phyloP scores from a whole-genome alignment of 2,888 invertebrate genomes.

The Magallana nippona region DNA sequence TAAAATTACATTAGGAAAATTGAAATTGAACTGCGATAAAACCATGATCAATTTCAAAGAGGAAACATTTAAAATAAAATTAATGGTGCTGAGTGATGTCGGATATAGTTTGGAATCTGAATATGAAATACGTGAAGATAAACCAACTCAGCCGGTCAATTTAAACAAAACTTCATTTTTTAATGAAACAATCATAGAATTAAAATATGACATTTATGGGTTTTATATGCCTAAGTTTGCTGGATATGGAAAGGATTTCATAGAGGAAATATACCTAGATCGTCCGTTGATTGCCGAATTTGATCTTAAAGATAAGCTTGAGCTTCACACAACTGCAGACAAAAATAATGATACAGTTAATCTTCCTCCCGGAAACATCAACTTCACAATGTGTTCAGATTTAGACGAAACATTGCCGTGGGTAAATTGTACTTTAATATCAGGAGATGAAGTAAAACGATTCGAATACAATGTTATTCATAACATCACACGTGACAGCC shows the following conservation, averaged over 20 bases:
- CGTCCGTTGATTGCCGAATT: neutral
- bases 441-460: constrained; percentile 4
- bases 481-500: neutral
- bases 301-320: neutral
- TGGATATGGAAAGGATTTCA: neutral
- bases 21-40: no score
- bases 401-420: neutral
- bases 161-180: no score
- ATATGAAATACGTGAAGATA: no score
- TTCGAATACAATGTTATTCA: neutral
- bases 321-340: neutral
- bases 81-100: no score
- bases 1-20: no score
- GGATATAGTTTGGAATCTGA: no score
- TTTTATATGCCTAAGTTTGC: constrained; percentile 5
- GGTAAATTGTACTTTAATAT: neutral
- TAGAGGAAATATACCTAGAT: neutral
- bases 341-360: neutral
- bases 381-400: neutral
- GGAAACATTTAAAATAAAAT: no score
- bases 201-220: neutral
- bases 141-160: no score
- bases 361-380: neutral
- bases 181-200: neutral
- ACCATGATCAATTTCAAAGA: no score